A percentile compares a stretch with the other conserved stretches of the same genome.
Evolutionary conservation across 2,113 vertebrate genomes (phyloP).

Genomic region (Anarrhichthys ocellatus): DNA sequence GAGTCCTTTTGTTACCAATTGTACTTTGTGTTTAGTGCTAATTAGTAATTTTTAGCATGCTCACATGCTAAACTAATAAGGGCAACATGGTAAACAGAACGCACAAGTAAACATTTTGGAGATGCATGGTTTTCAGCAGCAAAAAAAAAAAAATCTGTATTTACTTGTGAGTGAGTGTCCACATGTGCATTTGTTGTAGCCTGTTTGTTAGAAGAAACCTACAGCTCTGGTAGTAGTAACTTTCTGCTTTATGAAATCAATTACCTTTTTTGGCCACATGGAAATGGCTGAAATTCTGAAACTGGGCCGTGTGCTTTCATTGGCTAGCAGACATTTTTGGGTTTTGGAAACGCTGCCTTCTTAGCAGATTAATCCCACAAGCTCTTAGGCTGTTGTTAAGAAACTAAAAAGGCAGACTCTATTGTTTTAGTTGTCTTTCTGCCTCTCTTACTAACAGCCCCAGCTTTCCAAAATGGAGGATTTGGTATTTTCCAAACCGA

Average conservation of each 20-base stretch:
- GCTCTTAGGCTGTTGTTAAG: constrained; percentile 13
- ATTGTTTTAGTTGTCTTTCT: background rate
- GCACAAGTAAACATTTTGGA: background rate
- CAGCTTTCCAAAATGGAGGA: constrained; percentile 52
- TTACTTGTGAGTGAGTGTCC: background rate
- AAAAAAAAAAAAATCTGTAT: background rate
- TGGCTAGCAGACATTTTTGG: constrained; percentile 4
- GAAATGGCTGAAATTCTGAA: constrained; percentile 12
- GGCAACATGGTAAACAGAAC: background rate
- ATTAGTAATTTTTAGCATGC: background rate
- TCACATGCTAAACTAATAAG: background rate
- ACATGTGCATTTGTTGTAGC: background rate
- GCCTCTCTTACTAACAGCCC: constrained; percentile 17
- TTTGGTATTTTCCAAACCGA: constrained; percentile 35
- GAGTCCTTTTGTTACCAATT: background rate
- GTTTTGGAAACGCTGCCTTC: constrained; percentile 15
- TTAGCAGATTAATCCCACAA: constrained; percentile 20
- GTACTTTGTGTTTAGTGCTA: background rate
- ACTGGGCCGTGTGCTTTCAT: constrained; percentile 14
- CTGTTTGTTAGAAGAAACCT: constrained; percentile 26
- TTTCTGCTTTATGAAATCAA: constrained; percentile 42
- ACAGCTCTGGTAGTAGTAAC: constrained; percentile 21
- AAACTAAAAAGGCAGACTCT: constrained; percentile 17
- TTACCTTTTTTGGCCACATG: constrained; percentile 19
- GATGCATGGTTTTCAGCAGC: background rate